Conservation (phyloP, 1,140 invertebrate genomes). For the Trachelipus rathkii region DNA sequence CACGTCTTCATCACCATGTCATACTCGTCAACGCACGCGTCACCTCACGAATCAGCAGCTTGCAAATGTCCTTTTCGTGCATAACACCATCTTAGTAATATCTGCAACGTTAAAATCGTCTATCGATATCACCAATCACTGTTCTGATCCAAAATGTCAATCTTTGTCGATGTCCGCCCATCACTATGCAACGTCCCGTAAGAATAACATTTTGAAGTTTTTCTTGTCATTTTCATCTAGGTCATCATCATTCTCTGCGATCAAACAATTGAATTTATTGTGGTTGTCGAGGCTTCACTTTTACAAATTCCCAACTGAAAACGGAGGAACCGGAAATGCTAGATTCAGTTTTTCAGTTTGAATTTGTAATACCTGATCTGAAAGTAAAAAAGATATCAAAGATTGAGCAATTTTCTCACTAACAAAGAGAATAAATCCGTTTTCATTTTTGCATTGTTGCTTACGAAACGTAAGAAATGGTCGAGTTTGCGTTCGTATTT, state of each 20-base stretch:
- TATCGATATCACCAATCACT: slow-evolving; percentile 39
- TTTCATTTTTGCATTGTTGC: too few relatives aligned
- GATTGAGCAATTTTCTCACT: too few relatives aligned
- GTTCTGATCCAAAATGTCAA: too few relatives aligned
- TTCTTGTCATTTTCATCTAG: slow-evolving; percentile 33
- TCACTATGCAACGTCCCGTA: too few relatives aligned
- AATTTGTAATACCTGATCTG: slow-evolving; percentile 14
- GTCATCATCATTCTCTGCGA: slow-evolving; percentile 34
- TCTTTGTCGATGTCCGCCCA: slow-evolving; percentile 36
- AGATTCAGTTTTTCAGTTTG: slow-evolving; percentile 17
- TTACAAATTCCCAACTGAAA: slow-evolving; percentile 27
- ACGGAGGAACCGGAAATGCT: slow-evolving; percentile 29
- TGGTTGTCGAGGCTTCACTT: slow-evolving; percentile 16
- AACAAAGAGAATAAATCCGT: too few relatives aligned
- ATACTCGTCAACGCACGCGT: slow-evolving; percentile 38
- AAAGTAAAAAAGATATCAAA: too few relatives aligned
- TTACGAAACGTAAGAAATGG: too few relatives aligned
- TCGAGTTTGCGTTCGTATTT: too few relatives aligned
- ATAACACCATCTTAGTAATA: slow-evolving; percentile 38
- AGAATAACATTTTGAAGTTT: slow-evolving; percentile 30
- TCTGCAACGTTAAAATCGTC: slow-evolving; percentile 40
- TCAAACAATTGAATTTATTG: slow-evolving; percentile 13
- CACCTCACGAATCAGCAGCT: slow-evolving; percentile 39
- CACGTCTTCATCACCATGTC: slow-evolving; percentile 40
- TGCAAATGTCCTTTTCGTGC: slow-evolving; percentile 33